Evolutionary conservation across 2,113 vertebrate genomes (phyloP).

Genomic region (Callorhinus ursinus): DNA sequence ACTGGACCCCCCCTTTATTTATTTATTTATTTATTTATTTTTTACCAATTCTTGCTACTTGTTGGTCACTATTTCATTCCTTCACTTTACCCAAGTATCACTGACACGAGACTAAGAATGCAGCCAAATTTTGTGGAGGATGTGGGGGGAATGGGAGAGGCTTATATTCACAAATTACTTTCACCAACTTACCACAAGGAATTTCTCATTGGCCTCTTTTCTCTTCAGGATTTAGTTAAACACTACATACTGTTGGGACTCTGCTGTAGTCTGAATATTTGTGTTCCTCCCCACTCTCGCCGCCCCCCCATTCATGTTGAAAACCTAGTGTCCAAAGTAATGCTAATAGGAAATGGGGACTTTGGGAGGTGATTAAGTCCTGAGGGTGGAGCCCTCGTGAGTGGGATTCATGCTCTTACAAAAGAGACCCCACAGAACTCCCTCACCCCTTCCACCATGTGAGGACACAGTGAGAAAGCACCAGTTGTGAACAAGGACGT

Average conservation of each 20-base stretch:
- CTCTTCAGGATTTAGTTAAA: not conserved
- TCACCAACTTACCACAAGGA: not conserved
- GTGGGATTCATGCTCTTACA: not conserved
- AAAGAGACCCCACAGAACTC: not conserved
- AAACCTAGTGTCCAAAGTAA: not conserved
- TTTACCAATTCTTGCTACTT: not conserved
- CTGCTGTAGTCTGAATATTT: not conserved
- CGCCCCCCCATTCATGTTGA: not conserved
- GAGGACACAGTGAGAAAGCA: not conserved
- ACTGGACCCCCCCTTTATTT: not conserved
- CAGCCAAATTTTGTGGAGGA: not conserved
- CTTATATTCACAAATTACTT: not conserved
- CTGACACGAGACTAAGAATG: not conserved
- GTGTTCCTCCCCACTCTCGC: accelerated
- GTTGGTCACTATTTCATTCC: not conserved
- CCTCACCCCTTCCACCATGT: not conserved
- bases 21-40: not conserved
- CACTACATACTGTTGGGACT: not conserved
- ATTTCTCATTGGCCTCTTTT: not conserved
- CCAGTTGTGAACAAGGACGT: not conserved
- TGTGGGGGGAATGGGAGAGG: not conserved
- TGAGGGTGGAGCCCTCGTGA: not conserved
- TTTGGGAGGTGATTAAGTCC: not conserved
- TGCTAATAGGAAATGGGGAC: not conserved
- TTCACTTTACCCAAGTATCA: not conserved